Evolutionary conservation across 2,888 invertebrate species (phyloP).

Genomic region (Callosobruchus maculatus): DNA sequence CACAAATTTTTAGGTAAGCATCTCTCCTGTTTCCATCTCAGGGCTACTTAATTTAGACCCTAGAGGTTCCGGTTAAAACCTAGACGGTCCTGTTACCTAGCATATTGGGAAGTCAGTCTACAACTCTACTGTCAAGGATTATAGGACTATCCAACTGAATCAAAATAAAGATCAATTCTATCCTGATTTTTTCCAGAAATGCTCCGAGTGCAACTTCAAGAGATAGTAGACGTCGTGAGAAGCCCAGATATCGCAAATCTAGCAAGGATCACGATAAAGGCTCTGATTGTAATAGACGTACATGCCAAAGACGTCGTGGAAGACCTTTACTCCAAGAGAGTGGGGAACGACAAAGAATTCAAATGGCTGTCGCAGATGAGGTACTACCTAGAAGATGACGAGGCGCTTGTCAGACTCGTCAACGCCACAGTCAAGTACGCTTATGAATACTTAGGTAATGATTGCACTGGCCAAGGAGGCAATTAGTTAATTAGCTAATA

Average conservation of each 20-base stretch:
- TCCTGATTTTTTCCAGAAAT: constrained; percentile 35
- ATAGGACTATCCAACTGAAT: background rate
- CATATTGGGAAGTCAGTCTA: no score
- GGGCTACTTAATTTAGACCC: background rate
- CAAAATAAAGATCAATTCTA: background rate
- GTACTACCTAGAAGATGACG: constrained; percentile 71
- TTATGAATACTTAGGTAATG: constrained; percentile 71
- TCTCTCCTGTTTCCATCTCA: no score
- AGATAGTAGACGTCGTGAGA: constrained; percentile 70
- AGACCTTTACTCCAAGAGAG: constrained; percentile 60
- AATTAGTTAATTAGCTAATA: no score
- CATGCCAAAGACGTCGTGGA: constrained; percentile 80
- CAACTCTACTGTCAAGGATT: no score
- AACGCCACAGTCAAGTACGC: constrained; percentile 77
- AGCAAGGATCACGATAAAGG: constrained; percentile 73
- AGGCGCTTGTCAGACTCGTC: constrained; percentile 67
- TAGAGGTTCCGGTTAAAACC: no score
- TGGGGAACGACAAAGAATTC: constrained; percentile 72
- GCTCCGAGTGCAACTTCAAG: constrained; percentile 60
- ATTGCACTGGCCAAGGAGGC: no score
- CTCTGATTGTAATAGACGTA: constrained; percentile 80
- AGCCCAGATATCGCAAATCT: constrained; percentile 68
- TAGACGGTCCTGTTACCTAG: no score
- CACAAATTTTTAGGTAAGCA: constrained; percentile 52
- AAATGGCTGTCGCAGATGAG: constrained; percentile 77